A percentile compares a stretch with the other conserved stretches of the same genome.
Conservation (phyloP, 2,888 invertebrate genomes). For the Scaptomyza reducta region DNA sequence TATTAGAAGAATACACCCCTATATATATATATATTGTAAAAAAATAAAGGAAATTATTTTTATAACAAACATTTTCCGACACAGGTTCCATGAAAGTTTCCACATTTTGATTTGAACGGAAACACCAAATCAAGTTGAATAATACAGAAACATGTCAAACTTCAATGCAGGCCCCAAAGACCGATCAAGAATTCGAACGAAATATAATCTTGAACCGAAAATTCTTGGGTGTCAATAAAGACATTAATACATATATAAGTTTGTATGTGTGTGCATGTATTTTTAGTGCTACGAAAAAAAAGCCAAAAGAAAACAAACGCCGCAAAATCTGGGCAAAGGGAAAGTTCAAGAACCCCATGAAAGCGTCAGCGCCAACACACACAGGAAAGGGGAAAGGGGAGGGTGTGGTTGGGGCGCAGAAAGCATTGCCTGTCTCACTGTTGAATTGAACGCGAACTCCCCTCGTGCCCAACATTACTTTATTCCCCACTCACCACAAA, state of each 20-base stretch:
- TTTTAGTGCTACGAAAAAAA: slow-evolving; percentile 5
- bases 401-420: slow-evolving; percentile 1
- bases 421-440: slow-evolving; percentile 57
- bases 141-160: slow-evolving; percentile 10
- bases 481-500: slow-evolving; percentile 54
- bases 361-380: slow-evolving; percentile 54
- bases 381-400: neutral
- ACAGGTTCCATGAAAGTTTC: no score
- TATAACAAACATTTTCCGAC: no score
- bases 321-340: slow-evolving; percentile 43
- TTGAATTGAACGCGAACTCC: slow-evolving; percentile 37
- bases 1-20: no score
- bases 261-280: neutral
- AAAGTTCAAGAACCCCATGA: slow-evolving; percentile 80
- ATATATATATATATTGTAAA: no score
- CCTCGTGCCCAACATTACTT: slow-evolving; percentile 6
- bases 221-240: slow-evolving; percentile 24
- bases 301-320: slow-evolving; percentile 52
- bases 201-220: slow-evolving; percentile 45
- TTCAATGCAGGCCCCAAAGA: slow-evolving; percentile 23
- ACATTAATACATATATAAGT: slow-evolving; percentile 1
- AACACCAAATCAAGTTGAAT: no score
- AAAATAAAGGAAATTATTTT: no score
- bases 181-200: slow-evolving; percentile 32
- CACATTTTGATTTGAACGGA: no score